phyloP scores from a whole-genome alignment of 2,797 vertebrate genomes.

The Florisuga fusca region DNA sequence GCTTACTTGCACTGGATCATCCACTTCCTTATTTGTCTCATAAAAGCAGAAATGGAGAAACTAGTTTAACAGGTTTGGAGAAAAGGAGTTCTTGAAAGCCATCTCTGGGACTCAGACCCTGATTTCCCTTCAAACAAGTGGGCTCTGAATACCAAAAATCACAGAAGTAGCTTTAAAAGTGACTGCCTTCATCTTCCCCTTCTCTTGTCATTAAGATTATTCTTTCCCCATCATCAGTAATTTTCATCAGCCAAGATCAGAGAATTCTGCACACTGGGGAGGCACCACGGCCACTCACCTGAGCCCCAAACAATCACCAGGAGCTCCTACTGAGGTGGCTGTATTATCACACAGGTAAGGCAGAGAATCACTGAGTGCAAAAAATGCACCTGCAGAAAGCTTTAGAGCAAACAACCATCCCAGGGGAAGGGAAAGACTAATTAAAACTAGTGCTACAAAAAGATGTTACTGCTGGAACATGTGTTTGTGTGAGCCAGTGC shows the following conservation, averaged over 20 bases:
- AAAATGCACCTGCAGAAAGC: conserved; percentile 11
- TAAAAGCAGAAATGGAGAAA: background rate
- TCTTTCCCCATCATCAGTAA: background rate
- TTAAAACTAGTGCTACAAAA: conserved; percentile 44
- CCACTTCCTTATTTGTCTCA: background rate
- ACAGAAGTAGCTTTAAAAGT: background rate
- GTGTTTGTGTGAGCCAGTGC: conserved; percentile 6
- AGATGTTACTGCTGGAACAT: conserved; percentile 36
- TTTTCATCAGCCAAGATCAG: background rate
- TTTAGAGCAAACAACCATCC: background rate
- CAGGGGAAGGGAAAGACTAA: conserved; percentile 37
- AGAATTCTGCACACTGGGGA: background rate
- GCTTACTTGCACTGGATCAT: background rate
- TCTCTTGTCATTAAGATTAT: background rate
- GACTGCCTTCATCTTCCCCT: background rate
- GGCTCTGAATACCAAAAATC: background rate
- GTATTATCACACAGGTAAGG: background rate
- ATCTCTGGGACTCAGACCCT: background rate
- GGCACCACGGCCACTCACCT: background rate
- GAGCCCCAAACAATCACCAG: background rate
- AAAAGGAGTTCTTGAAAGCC: background rate
- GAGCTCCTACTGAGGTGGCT: background rate
- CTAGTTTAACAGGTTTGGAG: background rate
- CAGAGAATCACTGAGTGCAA: background rate
- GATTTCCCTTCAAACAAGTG: background rate